Evolutionary conservation across 2,888 invertebrate species (phyloP), one percentile per base, ranked within the genome.

Genomic region (Bombylius discolor): DNA sequence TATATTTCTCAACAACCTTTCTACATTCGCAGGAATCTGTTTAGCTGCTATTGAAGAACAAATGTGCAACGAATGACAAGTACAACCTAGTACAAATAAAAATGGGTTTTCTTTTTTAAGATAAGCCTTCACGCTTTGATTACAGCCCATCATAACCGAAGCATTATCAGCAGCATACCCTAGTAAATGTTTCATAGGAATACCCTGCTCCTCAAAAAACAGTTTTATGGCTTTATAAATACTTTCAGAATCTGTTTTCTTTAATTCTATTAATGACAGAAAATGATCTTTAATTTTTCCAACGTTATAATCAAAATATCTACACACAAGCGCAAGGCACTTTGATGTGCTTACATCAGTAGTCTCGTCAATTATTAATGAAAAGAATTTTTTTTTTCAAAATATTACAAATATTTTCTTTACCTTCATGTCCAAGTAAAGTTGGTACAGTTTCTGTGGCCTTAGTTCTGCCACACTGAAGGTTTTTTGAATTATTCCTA

Each of bases 91-190:
- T 7, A 64, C 60, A 61, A 61, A 64, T 48, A 66, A 57, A 52
- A 62, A 52, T 42, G 63, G 62, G 13, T 60, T 44, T 32, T 59
- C 52, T 56, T 59, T 39, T 54, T 55, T 53, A 50, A 65, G 58
- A 39, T 51, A 55, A n/a, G 58, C 53, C 52, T 61, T 48, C n/a
- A 65, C 60, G 7, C 64, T 60, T 44, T 56, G 54, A 42, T 57
- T 58, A 39, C 58, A 58, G 4, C 62, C 65, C 62, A 63, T 63
- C 65, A 66, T 65, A 33, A 63, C 62, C 31, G 56, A 56, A 1
- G 64, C 63, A 56, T 63, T 64, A 56, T 66, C 64, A 42, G 62
- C 61, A n/a, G 60, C 63, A 49, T 64, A 62, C 7, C 63, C 65
- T 34, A 64, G 58, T 46, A 64, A 53, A 55, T 64, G 62, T 49